Conservation (phyloP, 2,797 vertebrate genomes). For the Betta splendens region DNA sequence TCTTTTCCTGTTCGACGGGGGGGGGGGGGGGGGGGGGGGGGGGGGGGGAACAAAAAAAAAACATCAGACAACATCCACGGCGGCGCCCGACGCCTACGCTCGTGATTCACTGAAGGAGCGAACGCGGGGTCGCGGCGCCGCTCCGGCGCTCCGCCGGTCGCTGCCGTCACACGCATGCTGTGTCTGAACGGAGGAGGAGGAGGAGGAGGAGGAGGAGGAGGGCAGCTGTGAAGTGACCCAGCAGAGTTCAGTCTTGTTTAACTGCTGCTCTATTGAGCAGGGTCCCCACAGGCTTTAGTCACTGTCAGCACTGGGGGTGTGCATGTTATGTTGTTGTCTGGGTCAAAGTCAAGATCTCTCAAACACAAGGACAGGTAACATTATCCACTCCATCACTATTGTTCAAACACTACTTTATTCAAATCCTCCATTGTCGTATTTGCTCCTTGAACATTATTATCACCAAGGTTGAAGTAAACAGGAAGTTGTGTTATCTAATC, state of each 20-base stretch:
- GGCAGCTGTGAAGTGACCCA: constrained; percentile 63
- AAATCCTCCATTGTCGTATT: constrained; percentile 63
- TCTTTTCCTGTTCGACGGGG: constrained; percentile 89
- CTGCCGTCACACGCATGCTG: constrained; percentile 31
- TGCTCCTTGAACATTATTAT: constrained; percentile 15
- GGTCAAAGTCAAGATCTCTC: constrained; percentile 56
- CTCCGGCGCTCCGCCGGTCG: constrained; percentile 27
- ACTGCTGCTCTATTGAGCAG: constrained; percentile 73
- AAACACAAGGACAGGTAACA: constrained; percentile 74
- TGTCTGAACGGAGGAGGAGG: constrained; percentile 36
- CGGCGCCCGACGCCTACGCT: constrained; percentile 59
- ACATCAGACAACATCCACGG: constrained; percentile 46
- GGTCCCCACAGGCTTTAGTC: constrained; percentile 68
- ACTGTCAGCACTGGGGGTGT: constrained; percentile 65
- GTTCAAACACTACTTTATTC: constrained; percentile 49
- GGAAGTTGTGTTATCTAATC: constrained; percentile 58
- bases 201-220: constrained; percentile 43
- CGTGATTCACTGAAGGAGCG: constrained; percentile 63
- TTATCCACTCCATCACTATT: constrained; percentile 46
- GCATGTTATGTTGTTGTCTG: constrained; percentile 61
- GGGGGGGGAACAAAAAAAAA: too few species aligned
- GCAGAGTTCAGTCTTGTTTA: constrained; percentile 69
- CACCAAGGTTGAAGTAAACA: constrained; percentile 38
- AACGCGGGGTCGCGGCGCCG: constrained; percentile 11
- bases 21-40: too few species aligned